Evolutionary conservation across 2,113 vertebrate species (phyloP).

Genomic region (Lota lota): DNA sequence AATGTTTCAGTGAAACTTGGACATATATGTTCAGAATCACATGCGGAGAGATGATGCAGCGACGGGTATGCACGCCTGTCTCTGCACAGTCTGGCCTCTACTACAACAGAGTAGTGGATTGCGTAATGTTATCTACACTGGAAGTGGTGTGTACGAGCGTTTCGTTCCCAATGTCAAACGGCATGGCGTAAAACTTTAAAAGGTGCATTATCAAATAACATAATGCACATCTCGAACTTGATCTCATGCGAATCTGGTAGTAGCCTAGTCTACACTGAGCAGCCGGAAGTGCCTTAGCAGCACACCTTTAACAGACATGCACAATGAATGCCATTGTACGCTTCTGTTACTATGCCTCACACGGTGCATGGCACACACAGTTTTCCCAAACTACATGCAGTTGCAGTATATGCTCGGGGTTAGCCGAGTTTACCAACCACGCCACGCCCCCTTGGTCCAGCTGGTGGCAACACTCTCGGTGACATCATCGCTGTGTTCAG

Average conservation of each 20-base stretch:
- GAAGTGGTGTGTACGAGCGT: not conserved
- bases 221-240: not conserved
- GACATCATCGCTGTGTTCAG: slow-evolving; percentile 69
- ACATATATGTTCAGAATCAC: not conserved
- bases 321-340: not conserved
- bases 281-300: too few relatives aligned
- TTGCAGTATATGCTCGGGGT: slow-evolving; percentile 66
- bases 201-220: not conserved
- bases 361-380: slow-evolving; percentile 9
- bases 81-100: slow-evolving; percentile 41
- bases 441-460: slow-evolving; percentile 76
- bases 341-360: not conserved
- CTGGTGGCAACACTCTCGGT: slow-evolving; percentile 83
- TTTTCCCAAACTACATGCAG: slow-evolving; percentile 16
- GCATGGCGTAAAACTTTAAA: not conserved
- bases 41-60: slow-evolving; percentile 59
- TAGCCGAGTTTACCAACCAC: slow-evolving; percentile 70
- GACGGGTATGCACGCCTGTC: slow-evolving; percentile 16
- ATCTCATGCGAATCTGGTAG: too few relatives aligned
- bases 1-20: not conserved
- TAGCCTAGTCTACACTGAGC: too few relatives aligned
- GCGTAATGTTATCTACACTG: slow-evolving; percentile 67
- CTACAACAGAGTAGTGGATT: slow-evolving; percentile 51
- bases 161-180: not conserved
- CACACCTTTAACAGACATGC: not conserved